Evolutionary conservation across 1,140 invertebrate genomes (phyloP).

Genomic region (Macrotrachela quadricornifera): DNA sequence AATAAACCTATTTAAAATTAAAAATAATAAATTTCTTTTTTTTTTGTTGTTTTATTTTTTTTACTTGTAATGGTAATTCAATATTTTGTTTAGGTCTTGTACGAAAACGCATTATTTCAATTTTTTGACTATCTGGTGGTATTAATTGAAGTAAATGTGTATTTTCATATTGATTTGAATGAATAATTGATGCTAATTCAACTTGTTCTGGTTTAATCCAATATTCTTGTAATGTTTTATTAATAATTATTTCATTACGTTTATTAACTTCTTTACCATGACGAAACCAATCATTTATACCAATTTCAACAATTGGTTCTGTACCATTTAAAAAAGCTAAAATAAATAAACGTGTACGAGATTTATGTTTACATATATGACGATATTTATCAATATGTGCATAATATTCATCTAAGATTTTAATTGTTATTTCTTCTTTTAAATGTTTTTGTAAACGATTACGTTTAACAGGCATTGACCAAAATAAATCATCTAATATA

Average conservation of each 20-base stretch:
- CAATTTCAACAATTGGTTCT: slow-evolving; percentile 72
- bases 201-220: slow-evolving; percentile 87
- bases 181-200: slow-evolving; percentile 66
- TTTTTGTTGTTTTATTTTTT: not conserved
- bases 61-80: slow-evolving; percentile 82
- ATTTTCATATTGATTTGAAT: slow-evolving; percentile 68
- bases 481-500: slow-evolving; percentile 20
- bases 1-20: not conserved
- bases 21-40: no score
- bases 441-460: no score
- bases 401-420: slow-evolving; percentile 81
- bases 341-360: slow-evolving; percentile 78
- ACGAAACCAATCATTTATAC: slow-evolving; percentile 80
- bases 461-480: slow-evolving; percentile 49
- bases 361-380: slow-evolving; percentile 63
- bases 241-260: slow-evolving; percentile 92
- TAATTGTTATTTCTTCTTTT: slow-evolving; percentile 93
- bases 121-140: slow-evolving; percentile 76
- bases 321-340: slow-evolving; percentile 55
- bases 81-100: slow-evolving; percentile 81
- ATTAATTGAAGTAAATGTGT: slow-evolving; percentile 81
- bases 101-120: slow-evolving; percentile 69
- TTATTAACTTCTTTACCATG: slow-evolving; percentile 98
- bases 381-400: slow-evolving; percentile 63
- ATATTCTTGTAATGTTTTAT: slow-evolving; percentile 44